These are phyloP conservation scores for Diarsia dahlii DNA, from an alignment of 2,888 invertebrate species.

Conservation along the genomic window DNA sequence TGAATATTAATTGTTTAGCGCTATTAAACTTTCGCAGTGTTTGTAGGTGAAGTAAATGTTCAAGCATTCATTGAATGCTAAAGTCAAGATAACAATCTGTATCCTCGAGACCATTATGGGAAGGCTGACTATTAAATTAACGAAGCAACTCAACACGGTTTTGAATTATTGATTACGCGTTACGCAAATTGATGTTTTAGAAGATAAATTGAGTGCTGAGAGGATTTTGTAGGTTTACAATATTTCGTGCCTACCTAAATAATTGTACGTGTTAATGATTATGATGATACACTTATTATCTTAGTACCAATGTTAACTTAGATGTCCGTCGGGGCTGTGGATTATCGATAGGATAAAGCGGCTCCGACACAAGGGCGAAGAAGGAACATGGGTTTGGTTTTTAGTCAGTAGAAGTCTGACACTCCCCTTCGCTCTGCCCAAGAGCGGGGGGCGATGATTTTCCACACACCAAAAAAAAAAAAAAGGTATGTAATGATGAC, in stretches of 20 bases:
- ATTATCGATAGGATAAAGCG: too few relatives aligned
- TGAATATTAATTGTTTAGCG: slow-evolving; percentile 73
- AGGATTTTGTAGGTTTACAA: slow-evolving; percentile 25
- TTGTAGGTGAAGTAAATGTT: slow-evolving; percentile 66
- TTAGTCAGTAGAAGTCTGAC: too few relatives aligned
- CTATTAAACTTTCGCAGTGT: slow-evolving; percentile 72
- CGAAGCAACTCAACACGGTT: slow-evolving; percentile 54
- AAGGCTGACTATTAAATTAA: slow-evolving; percentile 63
- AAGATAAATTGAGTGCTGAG: slow-evolving; percentile 18
- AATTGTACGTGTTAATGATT: not conserved
- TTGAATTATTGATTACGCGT: slow-evolving; percentile 63
- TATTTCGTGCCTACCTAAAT: not conserved
- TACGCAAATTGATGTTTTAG: slow-evolving; percentile 39
- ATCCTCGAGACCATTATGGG: slow-evolving; percentile 55
- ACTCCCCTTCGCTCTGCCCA: too few relatives aligned
- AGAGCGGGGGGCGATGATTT: too few relatives aligned
- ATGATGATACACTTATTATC: not conserved
- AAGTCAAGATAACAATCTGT: slow-evolving; percentile 74
- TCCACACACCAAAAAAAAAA: too few relatives aligned
- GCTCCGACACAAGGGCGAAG: too few relatives aligned
- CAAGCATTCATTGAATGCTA: slow-evolving; percentile 75
- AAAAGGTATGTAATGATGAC: too few relatives aligned
- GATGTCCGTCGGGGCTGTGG: too few relatives aligned
- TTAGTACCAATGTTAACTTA: not conserved
- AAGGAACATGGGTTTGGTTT: too few relatives aligned